Evolutionary conservation across 2,113 vertebrate species (phyloP).

Genomic region (Psittacara wagleri): DNA sequence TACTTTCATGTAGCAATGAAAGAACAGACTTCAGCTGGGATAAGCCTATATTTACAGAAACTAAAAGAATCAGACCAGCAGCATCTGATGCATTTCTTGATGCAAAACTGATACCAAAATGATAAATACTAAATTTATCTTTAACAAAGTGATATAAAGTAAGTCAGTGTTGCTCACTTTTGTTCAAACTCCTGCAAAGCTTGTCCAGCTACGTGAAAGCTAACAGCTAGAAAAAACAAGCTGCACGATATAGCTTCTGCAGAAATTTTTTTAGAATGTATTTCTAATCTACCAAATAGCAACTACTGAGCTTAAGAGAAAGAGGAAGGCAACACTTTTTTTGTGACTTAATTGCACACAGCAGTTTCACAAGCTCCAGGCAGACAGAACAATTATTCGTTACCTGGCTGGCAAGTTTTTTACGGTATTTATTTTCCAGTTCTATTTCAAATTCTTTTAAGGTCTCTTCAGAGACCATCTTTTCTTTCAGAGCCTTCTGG

Average conservation of each 20-base stretch:
- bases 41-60: neutral
- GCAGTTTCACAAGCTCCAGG: neutral
- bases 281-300: neutral
- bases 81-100: neutral
- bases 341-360: neutral
- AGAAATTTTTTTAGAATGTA: neutral
- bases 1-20: neutral
- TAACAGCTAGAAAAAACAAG: neutral
- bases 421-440: slow-evolving; percentile 75
- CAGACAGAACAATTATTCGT: neutral
- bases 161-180: neutral
- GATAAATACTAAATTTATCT: neutral
- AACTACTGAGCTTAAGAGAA: neutral
- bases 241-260: neutral
- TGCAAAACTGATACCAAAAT: neutral
- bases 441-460: slow-evolving; percentile 73
- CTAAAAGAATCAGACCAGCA: neutral
- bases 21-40: neutral
- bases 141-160: neutral
- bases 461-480: slow-evolving; percentile 67
- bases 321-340: neutral
- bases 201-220: neutral
- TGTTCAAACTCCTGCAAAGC: neutral
- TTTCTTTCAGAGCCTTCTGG: slow-evolving; percentile 71
- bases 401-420: slow-evolving; percentile 85